Evolutionary conservation across 2,888 invertebrate species (phyloP).

Genomic region (Rosalia funebris): DNA sequence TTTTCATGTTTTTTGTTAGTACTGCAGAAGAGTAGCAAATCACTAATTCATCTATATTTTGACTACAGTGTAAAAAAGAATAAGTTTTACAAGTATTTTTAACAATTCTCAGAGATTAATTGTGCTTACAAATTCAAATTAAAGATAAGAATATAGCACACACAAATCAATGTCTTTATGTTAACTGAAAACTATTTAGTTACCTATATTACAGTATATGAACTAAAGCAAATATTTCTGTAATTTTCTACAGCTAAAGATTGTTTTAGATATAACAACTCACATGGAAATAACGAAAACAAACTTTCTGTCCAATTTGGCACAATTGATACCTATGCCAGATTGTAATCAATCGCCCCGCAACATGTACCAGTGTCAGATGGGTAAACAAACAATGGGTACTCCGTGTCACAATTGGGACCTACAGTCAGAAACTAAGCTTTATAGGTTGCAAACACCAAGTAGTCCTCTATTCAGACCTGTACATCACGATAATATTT

Average conservation of each 20-base stretch:
- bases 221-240: neutral
- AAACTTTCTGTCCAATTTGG: constrained; percentile 91
- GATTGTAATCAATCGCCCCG: constrained; percentile 98
- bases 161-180: too few species aligned
- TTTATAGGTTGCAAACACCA: constrained; percentile 89
- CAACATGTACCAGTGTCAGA: constrained; percentile 99
- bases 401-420: constrained; percentile 90
- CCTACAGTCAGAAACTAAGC: constrained; percentile 88
- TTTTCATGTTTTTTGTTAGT: too few species aligned
- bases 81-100: too few species aligned
- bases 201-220: too few species aligned
- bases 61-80: too few species aligned
- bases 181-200: too few species aligned
- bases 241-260: neutral
- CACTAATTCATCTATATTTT: too few species aligned
- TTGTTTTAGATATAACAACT: constrained; percentile 68
- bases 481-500: constrained; percentile 85
- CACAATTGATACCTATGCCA: constrained; percentile 95
- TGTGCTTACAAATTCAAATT: too few species aligned
- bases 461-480: constrained; percentile 89
- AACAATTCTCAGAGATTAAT: too few species aligned
- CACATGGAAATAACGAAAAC: constrained; percentile 91
- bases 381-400: constrained; percentile 99
- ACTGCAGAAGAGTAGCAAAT: too few species aligned
- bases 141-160: too few species aligned